phyloP scores from a whole-genome alignment of 1,140 invertebrate genomes.

The Ectropis grisescens region DNA sequence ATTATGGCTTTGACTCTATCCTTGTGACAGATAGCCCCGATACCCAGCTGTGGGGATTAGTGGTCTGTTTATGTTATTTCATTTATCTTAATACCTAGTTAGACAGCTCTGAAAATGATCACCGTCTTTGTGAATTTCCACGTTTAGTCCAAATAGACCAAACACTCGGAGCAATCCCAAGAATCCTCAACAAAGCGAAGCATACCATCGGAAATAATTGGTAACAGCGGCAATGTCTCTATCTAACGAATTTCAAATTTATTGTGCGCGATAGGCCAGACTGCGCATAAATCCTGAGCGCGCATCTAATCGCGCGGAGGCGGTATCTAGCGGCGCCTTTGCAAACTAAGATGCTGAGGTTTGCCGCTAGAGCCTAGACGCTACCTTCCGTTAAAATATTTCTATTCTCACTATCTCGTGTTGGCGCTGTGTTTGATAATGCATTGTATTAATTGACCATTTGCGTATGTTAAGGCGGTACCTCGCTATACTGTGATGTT shows the following conservation, averaged over 20 bases:
- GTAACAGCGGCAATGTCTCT: slow-evolving; percentile 38
- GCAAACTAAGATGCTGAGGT: slow-evolving; percentile 38
- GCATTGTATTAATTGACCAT: too few species aligned
- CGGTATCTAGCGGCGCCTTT: slow-evolving; percentile 60
- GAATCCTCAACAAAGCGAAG: neutral
- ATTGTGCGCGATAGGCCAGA: slow-evolving; percentile 42
- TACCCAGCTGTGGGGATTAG: too few species aligned
- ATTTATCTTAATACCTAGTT: too few species aligned
- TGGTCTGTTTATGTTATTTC: too few species aligned
- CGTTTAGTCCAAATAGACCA: too few species aligned
- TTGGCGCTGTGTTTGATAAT: too few species aligned
- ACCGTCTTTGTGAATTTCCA: too few species aligned
- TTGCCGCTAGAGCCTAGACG: slow-evolving; percentile 19
- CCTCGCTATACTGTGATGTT: too few species aligned
- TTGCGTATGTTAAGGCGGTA: too few species aligned
- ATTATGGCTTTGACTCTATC: too few species aligned
- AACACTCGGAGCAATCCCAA: neutral
- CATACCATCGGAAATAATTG: slow-evolving; percentile 36
- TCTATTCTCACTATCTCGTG: slow-evolving; percentile 22
- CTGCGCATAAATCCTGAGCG: slow-evolving; percentile 44
- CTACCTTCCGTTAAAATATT: slow-evolving; percentile 19
- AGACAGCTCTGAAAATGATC: too few species aligned
- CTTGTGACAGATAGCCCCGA: too few species aligned
- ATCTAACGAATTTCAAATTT: slow-evolving; percentile 68
- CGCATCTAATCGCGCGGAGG: slow-evolving; percentile 49